Base-by-base conservation (phyloP, 2,888 invertebrate species). In the Macrosoma leucophasiata region DNA sequence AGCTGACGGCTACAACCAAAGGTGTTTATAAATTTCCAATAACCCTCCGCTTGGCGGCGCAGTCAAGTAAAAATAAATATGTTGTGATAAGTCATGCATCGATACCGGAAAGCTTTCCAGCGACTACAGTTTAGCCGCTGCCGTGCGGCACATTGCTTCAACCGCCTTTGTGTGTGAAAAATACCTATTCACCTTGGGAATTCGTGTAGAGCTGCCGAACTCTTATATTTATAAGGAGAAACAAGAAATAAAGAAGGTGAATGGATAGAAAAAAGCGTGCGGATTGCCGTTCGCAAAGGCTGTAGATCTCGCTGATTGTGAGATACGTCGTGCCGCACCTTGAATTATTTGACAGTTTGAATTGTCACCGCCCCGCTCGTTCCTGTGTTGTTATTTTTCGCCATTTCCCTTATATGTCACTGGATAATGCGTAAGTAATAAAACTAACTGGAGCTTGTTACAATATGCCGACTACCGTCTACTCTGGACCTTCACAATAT, bases 181-280 rank as follows among this genome's bases (percentile, higher is more conserved):
- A 81, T 75, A 74, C 67, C 69, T 66, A 72, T 78, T 76, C 70
- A 77, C 74, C 81, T 75, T 64, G 78, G 77, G 78, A 79, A 78
- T 82, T 76, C 74, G 70, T 63, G 66, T 60, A 58, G 60, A 69
- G 68, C 69, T 73, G 67, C 72, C 74, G 65, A 77, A 76, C 73
- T 75, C 73, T 70, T 77, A 73, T 77, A 78, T 77, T 77, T 78
- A 78, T 79, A 77, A 68, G 72, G 67, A 59, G 68, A 62, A 72
- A 67, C 60, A 62, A 60, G 67, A 70, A 75, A 78, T 79, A 78
- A 79, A 79, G 73, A 76, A 79, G 72, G 70, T 58, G 66, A 72
- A 72, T 63, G 64, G 66, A 68, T 68, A 58, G 68, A 71, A 77
- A 77, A 70, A 64, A n/a, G 62, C 50, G 53, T 51, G 56, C 43